Evolutionary conservation across 2,113 vertebrate species (phyloP), one percentile per base, ranked within the genome.

Genomic region (Cichladusa arquata): DNA sequence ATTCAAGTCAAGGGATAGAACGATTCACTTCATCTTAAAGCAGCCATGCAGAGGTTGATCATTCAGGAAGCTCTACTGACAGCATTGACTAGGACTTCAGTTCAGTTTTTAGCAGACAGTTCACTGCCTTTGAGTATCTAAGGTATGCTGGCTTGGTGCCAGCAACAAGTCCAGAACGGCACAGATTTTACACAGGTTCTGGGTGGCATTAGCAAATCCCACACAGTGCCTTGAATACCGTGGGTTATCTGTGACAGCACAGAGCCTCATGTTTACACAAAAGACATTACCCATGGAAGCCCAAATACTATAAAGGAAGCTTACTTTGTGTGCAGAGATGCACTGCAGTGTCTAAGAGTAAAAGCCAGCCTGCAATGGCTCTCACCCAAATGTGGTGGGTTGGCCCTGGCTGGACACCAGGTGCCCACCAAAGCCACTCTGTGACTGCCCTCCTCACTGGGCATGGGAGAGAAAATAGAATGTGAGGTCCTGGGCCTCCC

Each of bases 241-340:
- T 0, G 0, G 5, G 10, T 2, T 26, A 81, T 34, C 29, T 56
- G 54, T 45, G 60, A 34, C 34, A 38, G 29, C 47, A 24, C 40
- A 28, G 38, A 64, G 5, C 6, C 33, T 77, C n/a, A 14, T 0
- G 0, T 72, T 77, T 60, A 15, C 20, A 28, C 14, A 50, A 54
- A 48, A 14, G 67, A 25, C 8, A 60, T 86, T 8, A 64, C 29
- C 58, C 13, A 9, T 15, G 11, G 64, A 58, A 77, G 26, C 14
- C 31, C 19, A 31, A 28, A 69, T 36, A 48, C 24, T 57, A 16
- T 28, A n/a, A 42, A 38, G 6, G 36, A 65, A 83, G 22, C 11
- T 60, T 81, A 38, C 15, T 65, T 58, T 31, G 15, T 48, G 38
- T 40, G 9, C 25, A 83, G 67, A 54, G 19, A 28, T 2, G 2